Conservation (phyloP, 2,113 vertebrate genomes). For the Centropristis striata region DNA sequence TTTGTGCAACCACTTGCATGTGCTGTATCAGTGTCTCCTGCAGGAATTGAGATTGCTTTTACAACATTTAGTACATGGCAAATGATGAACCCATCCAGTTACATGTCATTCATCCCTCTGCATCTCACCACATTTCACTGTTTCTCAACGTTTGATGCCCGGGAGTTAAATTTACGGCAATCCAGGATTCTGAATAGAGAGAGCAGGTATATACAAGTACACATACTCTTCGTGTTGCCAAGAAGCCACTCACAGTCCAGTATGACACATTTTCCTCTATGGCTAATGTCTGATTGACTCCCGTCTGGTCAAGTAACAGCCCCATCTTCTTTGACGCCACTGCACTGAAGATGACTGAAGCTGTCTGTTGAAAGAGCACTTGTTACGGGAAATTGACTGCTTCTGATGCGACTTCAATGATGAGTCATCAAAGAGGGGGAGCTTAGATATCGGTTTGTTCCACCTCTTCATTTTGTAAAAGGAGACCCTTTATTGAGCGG, state of each 20-base stretch:
- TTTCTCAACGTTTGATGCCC: conserved; percentile 14
- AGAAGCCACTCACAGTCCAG: conserved; percentile 28
- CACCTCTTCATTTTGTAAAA: conserved; percentile 20
- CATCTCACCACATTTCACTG: background rate
- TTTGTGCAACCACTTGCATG: background rate
- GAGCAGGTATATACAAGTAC: conserved; percentile 19
- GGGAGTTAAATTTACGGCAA: conserved; percentile 24
- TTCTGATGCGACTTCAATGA: conserved; percentile 51
- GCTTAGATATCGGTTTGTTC: conserved; percentile 36
- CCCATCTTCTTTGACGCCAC: conserved; percentile 36
- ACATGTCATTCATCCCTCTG: background rate
- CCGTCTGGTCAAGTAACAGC: conserved; percentile 45
- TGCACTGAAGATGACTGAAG: conserved; percentile 30
- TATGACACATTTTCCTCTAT: conserved; percentile 38
- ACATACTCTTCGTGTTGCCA: conserved; percentile 18
- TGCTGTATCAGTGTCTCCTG: conserved; percentile 2
- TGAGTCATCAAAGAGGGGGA: conserved; percentile 45
- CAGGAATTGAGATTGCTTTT: conserved; percentile 9
- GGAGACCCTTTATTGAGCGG: background rate
- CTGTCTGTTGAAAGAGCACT: conserved; percentile 50
- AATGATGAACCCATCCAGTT: background rate
- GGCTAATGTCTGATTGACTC: conserved; percentile 43
- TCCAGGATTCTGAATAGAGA: background rate
- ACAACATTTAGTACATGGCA: background rate
- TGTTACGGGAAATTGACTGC: conserved; percentile 55